These are phyloP conservation scores for Drosophila falleni DNA, from an alignment of 2,888 invertebrate genomes.

Conservation along the genomic window DNA sequence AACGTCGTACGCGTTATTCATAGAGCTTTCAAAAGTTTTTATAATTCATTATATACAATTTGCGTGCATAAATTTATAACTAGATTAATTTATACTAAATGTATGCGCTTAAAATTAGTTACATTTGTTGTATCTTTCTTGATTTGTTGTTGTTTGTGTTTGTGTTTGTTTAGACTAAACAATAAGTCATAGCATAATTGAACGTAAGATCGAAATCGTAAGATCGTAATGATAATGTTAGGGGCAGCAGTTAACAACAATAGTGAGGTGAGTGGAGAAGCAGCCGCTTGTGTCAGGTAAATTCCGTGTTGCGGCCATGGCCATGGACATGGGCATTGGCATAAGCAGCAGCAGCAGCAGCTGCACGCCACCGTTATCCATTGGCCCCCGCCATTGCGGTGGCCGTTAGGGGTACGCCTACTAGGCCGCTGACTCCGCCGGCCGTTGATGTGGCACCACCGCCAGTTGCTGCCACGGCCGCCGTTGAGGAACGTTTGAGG, in stretches of 20 bases:
- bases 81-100: constrained; percentile 25
- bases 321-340: constrained; percentile 43
- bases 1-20: neutral
- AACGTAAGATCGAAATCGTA: constrained; percentile 11
- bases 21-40: constrained; percentile 1
- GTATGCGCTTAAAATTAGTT: constrained; percentile 3
- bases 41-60: constrained; percentile 4
- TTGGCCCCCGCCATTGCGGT: constrained; percentile 63
- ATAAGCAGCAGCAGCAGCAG: constrained; percentile 58
- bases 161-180: constrained; percentile 17
- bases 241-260: constrained; percentile 24
- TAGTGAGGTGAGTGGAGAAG: constrained; percentile 9
- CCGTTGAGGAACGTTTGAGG: constrained; percentile 86
- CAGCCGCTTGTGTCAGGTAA: constrained; percentile 62
- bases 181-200: constrained; percentile 24
- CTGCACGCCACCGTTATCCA: constrained; percentile 67
- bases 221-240: constrained; percentile 1
- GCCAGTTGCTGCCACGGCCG: constrained; percentile 39
- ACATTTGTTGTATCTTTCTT: neutral
- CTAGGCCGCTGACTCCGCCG: constrained; percentile 16
- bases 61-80: neutral
- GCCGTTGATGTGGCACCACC: constrained; percentile 19
- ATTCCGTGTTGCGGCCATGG: constrained; percentile 43
- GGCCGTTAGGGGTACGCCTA: constrained; percentile 54
- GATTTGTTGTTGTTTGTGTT: neutral